Base-by-base conservation (phyloP, 1,140 invertebrate genomes). In the Heliconius melpomene region DNA sequence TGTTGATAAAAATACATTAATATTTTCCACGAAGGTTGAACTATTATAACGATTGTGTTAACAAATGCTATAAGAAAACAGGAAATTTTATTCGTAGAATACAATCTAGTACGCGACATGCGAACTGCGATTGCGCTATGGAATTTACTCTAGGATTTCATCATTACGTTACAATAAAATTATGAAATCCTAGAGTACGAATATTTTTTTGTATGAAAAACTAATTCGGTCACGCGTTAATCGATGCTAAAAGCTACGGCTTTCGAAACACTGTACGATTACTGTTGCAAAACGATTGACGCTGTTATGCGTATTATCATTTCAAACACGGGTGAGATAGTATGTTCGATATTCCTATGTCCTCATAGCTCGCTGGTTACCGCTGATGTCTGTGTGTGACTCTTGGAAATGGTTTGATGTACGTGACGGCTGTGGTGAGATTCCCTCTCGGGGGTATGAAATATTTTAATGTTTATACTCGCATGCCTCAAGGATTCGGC, bases 251-350 rank as follows among this genome's bases (percentile, higher is more conserved):
- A 80, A 77, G 57, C 74, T 66, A 72, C 18, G 74, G 50, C 74
- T 80, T 80, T 76, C 72, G 74, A 54, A 78, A 81, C 66, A 70
- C n/a, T 46, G 60, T 72, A 77, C 71, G 46, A 78, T 79, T 78
- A 72, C 66, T 78, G 79, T 82, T 82, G 57, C 81, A 72, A 74
- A 79, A 82, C 75, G 72, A 79, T 82, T 23, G 11, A 23, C 16
- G 3, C 46, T 79, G 72, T 77, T 78, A 40, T 52, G 78, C 78
- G 57, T 79, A 78, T 79, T 75, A 82, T 79, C 77, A 70, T 77
- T 78, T 79, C 60, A 60, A 79, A 72, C 72, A 40, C 46, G 23
- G 20, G 54, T 57, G 54, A 32, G 32, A n/a, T 57, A 52, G 16
- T 52, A 23, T 46, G 50, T 36, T 66, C 23, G 13, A 66, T 66